Conservation (phyloP, 2,888 invertebrate species). For the Octodonta nipae region DNA sequence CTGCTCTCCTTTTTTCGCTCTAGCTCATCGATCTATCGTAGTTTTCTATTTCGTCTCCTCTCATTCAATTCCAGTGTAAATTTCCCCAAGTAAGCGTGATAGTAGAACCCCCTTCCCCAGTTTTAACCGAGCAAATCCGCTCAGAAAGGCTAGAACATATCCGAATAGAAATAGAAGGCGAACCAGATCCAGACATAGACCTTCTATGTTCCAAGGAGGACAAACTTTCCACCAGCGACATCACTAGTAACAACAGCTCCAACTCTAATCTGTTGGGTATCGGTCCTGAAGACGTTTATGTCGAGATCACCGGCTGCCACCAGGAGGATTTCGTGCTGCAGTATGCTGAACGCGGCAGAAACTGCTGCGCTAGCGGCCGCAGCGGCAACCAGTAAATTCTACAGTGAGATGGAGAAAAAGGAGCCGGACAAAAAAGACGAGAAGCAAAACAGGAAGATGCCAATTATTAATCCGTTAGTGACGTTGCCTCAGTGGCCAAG, state of each 20-base stretch:
- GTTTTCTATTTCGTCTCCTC: conserved; percentile 5
- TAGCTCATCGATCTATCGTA: conserved; percentile 1
- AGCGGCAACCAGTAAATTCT: conserved; percentile 44
- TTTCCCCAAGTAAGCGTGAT: conserved; percentile 59
- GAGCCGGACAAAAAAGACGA: conserved; percentile 29
- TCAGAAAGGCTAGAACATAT: conserved; percentile 28
- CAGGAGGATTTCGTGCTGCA: conserved; percentile 80
- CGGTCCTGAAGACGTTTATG: conserved; percentile 50
- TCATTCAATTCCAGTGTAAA: conserved; percentile 21
- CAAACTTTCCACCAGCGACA: conserved; percentile 29
- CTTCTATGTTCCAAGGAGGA: conserved; percentile 28
- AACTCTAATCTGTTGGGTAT: conserved; percentile 49
- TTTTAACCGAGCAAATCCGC: conserved; percentile 42
- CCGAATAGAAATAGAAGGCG: conserved; percentile 28
- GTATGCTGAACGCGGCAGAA: conserved; percentile 65
- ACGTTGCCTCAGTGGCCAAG: conserved; percentile 78
- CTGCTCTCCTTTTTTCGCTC: too few relatives aligned
- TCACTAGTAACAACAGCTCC: conserved; percentile 34
- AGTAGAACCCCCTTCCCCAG: conserved; percentile 62
- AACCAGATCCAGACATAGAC: conserved; percentile 27
- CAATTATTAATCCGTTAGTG: conserved; percentile 82
- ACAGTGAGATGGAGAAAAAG: conserved; percentile 27
- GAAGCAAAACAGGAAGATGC: conserved; percentile 50
- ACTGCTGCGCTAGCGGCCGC: conserved; percentile 47
- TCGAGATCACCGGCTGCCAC: conserved; percentile 75